Conservation (phyloP, 2,888 invertebrate species). For the Capitulum mitella region DNA sequence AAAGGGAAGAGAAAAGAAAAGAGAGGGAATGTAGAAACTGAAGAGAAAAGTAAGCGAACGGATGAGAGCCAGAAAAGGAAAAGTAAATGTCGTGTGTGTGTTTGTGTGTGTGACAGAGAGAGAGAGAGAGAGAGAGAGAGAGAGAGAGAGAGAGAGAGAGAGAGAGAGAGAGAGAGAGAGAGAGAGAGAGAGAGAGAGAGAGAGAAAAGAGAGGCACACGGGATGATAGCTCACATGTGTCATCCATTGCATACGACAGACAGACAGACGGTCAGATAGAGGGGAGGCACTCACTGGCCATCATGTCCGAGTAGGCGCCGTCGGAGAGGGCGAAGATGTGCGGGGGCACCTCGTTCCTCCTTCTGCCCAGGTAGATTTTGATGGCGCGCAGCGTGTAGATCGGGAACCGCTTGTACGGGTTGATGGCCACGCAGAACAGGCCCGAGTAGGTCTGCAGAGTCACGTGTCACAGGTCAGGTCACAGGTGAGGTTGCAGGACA, state of each 20-base stretch:
- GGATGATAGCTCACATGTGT: too few relatives aligned
- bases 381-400: conserved; percentile 97
- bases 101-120: too few relatives aligned
- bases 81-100: too few relatives aligned
- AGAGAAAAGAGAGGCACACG: background rate
- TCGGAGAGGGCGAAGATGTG: conserved; percentile 99
- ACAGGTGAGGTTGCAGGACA: background rate
- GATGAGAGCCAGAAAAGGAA: background rate
- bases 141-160: background rate
- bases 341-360: conserved; percentile 99
- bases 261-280: background rate
- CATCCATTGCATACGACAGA: too few relatives aligned
- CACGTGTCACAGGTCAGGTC: background rate
- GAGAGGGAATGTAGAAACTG: background rate
- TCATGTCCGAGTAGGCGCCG: conserved; percentile 99
- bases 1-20: background rate
- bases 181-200: background rate
- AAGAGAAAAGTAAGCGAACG: background rate
- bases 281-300: conserved; percentile 66
- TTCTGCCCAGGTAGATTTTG: conserved; percentile 96
- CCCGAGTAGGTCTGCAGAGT: conserved; percentile 90
- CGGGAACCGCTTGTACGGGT: conserved; percentile 99
- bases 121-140: background rate
- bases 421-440: conserved; percentile 99
- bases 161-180: background rate